A percentile compares a stretch with the other conserved stretches of the same genome.
Evolutionary conservation across 2,888 invertebrate species (phyloP).

Genomic region (Pardosa pseudoannulata): DNA sequence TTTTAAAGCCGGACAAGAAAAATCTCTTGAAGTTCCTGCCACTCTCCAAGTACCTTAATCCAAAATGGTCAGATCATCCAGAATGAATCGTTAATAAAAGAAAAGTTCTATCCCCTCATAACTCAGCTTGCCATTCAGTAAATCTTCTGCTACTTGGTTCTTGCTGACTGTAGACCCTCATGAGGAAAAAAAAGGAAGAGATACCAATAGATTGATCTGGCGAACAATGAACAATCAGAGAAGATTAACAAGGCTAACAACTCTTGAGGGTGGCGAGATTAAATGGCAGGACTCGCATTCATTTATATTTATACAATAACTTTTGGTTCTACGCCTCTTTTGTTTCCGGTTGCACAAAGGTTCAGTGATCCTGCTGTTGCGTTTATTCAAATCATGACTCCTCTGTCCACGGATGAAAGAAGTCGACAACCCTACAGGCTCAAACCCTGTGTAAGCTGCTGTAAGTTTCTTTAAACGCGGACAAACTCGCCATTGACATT

Average conservation of each 20-base stretch:
- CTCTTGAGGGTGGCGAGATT: conserved; percentile 28
- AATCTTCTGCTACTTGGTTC: neutral
- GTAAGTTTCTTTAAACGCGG: neutral
- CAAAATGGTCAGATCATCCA: neutral
- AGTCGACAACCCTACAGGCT: conserved; percentile 40
- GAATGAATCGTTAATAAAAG: neutral
- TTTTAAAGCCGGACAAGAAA: neutral
- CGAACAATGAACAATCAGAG: conserved; percentile 51
- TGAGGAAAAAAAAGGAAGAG: neutral
- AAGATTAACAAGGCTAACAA: conserved; percentile 18
- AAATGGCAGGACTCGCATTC: conserved; percentile 1
- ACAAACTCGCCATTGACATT: conserved; percentile 5
- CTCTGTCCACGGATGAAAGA: neutral
- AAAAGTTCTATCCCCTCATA: neutral
- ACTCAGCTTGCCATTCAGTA: neutral
- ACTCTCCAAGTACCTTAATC: neutral
- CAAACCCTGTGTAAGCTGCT: neutral
- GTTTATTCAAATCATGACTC: conserved; percentile 48
- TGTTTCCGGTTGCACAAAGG: conserved; percentile 43
- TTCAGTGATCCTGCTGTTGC: conserved; percentile 40
- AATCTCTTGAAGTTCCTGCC: neutral
- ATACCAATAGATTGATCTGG: conserved; percentile 20
- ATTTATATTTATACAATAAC: conserved; percentile 18
- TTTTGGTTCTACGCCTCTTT: conserved; percentile 1
- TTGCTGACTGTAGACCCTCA: neutral